phyloP scores from a whole-genome alignment of 2,113 vertebrate species.

The Ginglymostoma cirratum region DNA sequence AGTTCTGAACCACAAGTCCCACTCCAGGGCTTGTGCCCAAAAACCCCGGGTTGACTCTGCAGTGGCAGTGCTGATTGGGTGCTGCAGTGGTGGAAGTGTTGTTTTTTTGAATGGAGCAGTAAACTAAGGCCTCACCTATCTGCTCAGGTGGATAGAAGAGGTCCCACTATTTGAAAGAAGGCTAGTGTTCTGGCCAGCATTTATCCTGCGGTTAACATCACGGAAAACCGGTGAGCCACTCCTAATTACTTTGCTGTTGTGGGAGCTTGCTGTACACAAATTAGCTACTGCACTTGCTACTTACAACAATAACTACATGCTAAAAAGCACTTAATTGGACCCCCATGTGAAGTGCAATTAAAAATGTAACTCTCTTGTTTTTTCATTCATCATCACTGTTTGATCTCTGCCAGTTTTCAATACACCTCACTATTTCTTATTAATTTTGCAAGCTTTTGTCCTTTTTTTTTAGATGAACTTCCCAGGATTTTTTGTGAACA shows the following conservation, averaged over 20 bases:
- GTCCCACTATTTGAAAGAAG: background rate
- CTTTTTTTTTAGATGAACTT: background rate
- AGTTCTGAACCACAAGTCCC: background rate
- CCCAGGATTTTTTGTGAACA: background rate
- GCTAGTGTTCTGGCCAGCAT: background rate
- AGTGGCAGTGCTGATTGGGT: background rate
- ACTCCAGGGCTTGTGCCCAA: background rate
- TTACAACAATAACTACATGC: too few relatives aligned
- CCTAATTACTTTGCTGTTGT: background rate
- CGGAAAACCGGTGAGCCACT: background rate
- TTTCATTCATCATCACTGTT: background rate
- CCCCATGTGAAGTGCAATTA: background rate
- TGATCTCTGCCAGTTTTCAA: background rate
- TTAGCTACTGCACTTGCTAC: too few relatives aligned
- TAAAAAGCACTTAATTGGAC: background rate
- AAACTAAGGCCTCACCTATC: background rate
- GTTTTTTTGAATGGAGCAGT: background rate
- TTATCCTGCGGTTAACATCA: background rate
- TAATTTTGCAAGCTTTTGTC: background rate
- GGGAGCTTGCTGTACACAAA: too few relatives aligned
- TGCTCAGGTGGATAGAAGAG: background rate
- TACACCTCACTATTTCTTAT: background rate
- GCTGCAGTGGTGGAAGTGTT: background rate
- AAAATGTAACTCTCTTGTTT: background rate
- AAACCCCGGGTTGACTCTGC: background rate